Evolutionary conservation across 2,888 invertebrate species (phyloP).

Genomic region (Amiota mariae): DNA sequence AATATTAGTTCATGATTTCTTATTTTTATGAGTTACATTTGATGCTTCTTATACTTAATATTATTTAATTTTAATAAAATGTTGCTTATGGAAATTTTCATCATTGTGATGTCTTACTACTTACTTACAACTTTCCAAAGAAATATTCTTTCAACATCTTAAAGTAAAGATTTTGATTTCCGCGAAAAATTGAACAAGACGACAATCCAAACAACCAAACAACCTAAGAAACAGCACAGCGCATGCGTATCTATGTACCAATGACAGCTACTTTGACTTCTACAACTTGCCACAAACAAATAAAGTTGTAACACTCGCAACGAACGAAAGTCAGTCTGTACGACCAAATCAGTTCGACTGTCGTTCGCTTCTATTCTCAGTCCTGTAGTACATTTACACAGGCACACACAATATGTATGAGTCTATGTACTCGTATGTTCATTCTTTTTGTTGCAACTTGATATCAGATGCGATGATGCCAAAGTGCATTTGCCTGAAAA

Average conservation of each 20-base stretch:
- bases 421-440: background rate
- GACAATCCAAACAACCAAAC: background rate
- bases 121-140: too few species aligned
- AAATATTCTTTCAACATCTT: too few species aligned
- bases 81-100: too few species aligned
- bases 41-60: too few species aligned
- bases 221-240: slow-evolving; percentile 2
- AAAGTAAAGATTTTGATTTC: slow-evolving; percentile 50
- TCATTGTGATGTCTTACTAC: too few species aligned
- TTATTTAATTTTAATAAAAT: too few species aligned
- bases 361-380: too few species aligned
- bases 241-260: slow-evolving; percentile 22
- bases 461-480: slow-evolving; percentile 54
- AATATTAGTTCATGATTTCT: too few species aligned
- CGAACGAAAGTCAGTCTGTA: background rate
- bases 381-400: too few species aligned
- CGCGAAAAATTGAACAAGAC: slow-evolving; percentile 34
- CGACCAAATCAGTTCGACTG: background rate
- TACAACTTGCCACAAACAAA: slow-evolving; percentile 49
- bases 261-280: slow-evolving; percentile 38
- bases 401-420: too few species aligned
- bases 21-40: too few species aligned
- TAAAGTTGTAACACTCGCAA: slow-evolving; percentile 60
- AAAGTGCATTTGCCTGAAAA: slow-evolving; percentile 50
- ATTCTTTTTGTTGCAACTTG: slow-evolving; percentile 19